Base-by-base conservation (phyloP, 2,888 invertebrate species). In the Noctua fimbriata region DNA sequence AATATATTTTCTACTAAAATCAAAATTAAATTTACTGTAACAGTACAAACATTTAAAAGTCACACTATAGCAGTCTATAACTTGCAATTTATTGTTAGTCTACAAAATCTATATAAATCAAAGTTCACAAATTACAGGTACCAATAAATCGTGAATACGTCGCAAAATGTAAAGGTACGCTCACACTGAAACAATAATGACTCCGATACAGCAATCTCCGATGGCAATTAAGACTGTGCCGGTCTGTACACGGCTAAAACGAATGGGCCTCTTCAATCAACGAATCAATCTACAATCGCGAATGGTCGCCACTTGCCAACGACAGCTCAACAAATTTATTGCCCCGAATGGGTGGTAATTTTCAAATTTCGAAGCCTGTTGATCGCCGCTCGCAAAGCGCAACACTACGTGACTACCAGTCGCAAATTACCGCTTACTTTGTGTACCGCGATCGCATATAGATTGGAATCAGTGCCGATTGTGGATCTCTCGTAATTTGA, bases 261-360 rank as follows among this genome's bases (percentile, higher is more conserved):
- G 96, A 96, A 97, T 96, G 94, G 94, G 90, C 93, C 96, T 96
- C 96, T 96, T 96, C 96, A 96, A 96, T 96, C 96, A 97, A 96
- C 96, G 95, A 96, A 96, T 96, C 96, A 96, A 97, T 96, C 96
- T 95, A 94, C 95, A 94, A 96, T 96, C 95, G 95, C 94, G 94
- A 95, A 95, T 93, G 95, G 94, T 92, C 96, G 94, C 95, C 96
- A 96, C 95, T 96, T 96, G 96, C 94, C 90, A 92, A 92, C 94
- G 97, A 96, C 96, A 96, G 96, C 94, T 94, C 94, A 92, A 95
- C 95, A 94, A 95, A 96, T 96, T 96, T 96, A 96, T 96, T 93
- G 95, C 95, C 93, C 89, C 92, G 92, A 93, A 94, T 94, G 93
- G 94, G 91, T 93, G 94, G 94, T 94, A 96, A 96, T 96, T 96